These are phyloP conservation scores for Leptopterna dolabrata DNA, from an alignment of 2,888 invertebrate species.

Conservation along the genomic window DNA sequence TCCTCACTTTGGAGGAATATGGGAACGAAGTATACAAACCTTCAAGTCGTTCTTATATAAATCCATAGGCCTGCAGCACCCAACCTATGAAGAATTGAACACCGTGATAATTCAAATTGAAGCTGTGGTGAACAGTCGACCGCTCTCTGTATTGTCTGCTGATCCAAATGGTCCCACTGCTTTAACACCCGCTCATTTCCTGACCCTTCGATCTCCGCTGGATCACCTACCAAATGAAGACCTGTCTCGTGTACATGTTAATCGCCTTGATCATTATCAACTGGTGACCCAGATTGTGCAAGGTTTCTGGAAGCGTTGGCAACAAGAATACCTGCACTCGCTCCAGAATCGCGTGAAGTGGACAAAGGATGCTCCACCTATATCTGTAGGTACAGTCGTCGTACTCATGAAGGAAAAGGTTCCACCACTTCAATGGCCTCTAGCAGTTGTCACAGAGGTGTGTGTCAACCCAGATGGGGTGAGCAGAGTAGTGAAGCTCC, in stretches of 20 bases:
- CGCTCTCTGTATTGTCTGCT: background rate
- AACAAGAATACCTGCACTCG: background rate
- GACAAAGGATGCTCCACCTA: background rate
- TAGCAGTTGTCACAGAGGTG: background rate
- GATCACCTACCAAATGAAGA: background rate
- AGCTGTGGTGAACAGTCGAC: background rate
- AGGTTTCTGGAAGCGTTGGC: conserved; percentile 6
- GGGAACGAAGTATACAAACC: background rate
- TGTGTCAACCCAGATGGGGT: background rate
- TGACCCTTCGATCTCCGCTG: background rate
- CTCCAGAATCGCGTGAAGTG: background rate
- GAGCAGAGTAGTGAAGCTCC: background rate
- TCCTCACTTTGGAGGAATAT: background rate
- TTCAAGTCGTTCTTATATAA: background rate
- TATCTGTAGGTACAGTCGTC: background rate
- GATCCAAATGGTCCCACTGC: conserved; percentile 1
- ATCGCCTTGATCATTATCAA: background rate
- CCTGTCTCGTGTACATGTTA: background rate
- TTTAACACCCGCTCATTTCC: background rate
- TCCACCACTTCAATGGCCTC: background rate
- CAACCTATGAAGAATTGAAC: background rate
- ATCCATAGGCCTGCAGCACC: background rate
- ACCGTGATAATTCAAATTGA: background rate
- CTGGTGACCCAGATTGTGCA: background rate
- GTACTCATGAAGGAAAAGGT: background rate